phyloP scores from a whole-genome alignment of 1,140 invertebrate species.

The Drosophila tani region DNA sequence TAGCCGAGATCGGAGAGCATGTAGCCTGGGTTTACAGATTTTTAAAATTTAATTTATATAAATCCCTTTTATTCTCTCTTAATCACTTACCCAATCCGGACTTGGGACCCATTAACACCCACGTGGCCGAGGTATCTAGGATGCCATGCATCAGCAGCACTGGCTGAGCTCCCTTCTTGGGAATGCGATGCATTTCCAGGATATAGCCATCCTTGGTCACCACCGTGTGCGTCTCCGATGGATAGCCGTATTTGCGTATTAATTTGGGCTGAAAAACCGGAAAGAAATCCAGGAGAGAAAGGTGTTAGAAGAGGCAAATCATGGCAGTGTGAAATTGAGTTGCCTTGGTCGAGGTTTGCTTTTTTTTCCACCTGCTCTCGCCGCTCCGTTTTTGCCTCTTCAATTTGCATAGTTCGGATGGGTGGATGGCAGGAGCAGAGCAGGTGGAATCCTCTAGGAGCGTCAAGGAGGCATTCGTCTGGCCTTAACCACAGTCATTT shows the following conservation, averaged over 20 bases:
- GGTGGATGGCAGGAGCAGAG: neutral
- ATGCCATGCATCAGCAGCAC: constrained; percentile 90
- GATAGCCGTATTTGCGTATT: constrained; percentile 87
- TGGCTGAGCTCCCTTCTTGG: constrained; percentile 80
- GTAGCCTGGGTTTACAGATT: too few species aligned
- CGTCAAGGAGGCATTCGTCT: constrained; percentile 25
- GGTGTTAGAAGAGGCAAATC: constrained; percentile 65
- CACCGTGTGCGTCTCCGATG: constrained; percentile 86
- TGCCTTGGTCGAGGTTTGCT: constrained; percentile 13
- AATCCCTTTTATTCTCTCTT: too few species aligned
- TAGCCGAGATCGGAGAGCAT: constrained; percentile 86
- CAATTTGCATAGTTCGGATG: constrained; percentile 64
- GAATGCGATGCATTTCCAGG: constrained; percentile 86
- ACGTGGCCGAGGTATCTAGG: constrained; percentile 89
- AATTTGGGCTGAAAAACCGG: constrained; percentile 76
- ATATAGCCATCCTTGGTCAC: constrained; percentile 87
- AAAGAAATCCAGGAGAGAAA: constrained; percentile 19
- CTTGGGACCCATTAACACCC: constrained; percentile 89
- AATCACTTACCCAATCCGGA: constrained; percentile 86
- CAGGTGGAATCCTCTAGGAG: constrained; percentile 23
- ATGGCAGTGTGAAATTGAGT: constrained; percentile 76
- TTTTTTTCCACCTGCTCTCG: neutral
- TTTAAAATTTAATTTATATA: too few species aligned
- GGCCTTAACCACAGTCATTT: constrained; percentile 68
- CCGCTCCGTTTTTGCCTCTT: constrained; percentile 16